phyloP scores from a whole-genome alignment of 1,140 invertebrate species.

The Liolophura sinensis region DNA sequence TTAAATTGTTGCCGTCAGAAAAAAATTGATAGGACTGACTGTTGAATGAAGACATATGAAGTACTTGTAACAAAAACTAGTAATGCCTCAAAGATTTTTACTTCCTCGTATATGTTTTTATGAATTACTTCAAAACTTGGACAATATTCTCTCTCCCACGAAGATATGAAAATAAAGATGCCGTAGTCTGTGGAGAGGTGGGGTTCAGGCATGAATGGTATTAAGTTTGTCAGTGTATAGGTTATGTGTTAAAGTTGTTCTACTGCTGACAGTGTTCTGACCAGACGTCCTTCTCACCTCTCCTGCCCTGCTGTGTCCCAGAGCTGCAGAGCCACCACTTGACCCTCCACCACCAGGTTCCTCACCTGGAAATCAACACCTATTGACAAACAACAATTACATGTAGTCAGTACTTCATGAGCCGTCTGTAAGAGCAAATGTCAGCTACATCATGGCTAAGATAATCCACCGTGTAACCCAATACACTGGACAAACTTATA shows the following conservation, averaged over 20 bases:
- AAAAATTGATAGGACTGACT: too few relatives aligned
- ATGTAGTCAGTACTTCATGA: too few relatives aligned
- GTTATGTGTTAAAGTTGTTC: not conserved
- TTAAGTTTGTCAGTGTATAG: not conserved
- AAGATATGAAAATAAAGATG: not conserved
- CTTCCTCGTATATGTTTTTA: too few relatives aligned
- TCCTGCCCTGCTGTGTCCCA: conserved; percentile 70
- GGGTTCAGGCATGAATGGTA: not conserved
- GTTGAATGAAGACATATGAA: too few relatives aligned
- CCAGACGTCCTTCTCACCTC: conserved; percentile 41
- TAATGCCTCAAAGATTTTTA: too few relatives aligned
- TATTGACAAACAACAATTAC: conserved; percentile 23
- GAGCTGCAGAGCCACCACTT: conserved; percentile 63
- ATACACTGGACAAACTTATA: too few relatives aligned
- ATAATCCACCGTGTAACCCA: too few relatives aligned
- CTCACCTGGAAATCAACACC: conserved; percentile 68
- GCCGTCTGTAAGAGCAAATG: too few relatives aligned
- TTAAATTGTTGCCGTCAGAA: too few relatives aligned
- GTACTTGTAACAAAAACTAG: too few relatives aligned
- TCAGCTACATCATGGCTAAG: too few relatives aligned
- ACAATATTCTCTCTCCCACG: not conserved
- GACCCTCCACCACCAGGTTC: conserved; percentile 58
- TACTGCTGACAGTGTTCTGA: not conserved
- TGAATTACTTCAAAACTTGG: too few relatives aligned
- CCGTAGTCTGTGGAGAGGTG: not conserved